Base-by-base conservation (phyloP, 1,140 invertebrate genomes). In the Drosophila mayri region DNA sequence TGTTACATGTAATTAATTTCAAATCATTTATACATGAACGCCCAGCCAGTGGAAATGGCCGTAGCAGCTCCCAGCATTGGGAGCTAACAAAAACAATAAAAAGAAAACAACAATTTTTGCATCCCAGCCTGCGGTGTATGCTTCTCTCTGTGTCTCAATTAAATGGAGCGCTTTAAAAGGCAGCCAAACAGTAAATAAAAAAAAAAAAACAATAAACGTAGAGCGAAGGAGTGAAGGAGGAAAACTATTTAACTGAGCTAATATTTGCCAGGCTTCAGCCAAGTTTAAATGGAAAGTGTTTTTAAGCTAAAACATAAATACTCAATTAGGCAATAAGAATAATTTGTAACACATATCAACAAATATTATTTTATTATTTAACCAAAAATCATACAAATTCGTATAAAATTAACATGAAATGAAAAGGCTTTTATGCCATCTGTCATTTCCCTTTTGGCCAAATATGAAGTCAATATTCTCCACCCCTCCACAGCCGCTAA, bases 1-100 rank as follows among this genome's bases (percentile, higher is more conserved):
- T 84, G 84, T 88, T 88, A 90, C 84, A 88, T 88, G 85, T 88
- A 90, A 88, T 88, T 88, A 88, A 90, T 88, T 88, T 88, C 85
- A 90, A 90, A 88, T 88, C 88, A 88, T 88, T 90, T 88, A 88
- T 88, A 90, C 84, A 88, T 88, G 84, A 84, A 84, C 84, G 85
- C 85, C 73, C 73, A 46, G 61, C 54, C 67, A 75, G 62, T 70
- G 60, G 43, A 46, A 47, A 20, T 32, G 22, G 38, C 46, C 41
- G 35, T n/a, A 52, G 30, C 43, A 22, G 38, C 67, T 41, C 37
- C 37, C 62, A 30, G 22, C 25, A 66, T 57, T 37, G 20, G 37
- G 25, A 25, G 70, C 62, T 72, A 59, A 63, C 62, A 74, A 79
- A 67, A 73, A 55, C 46, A 71, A 61, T 65, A 65, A 59, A 76